A percentile compares a stretch with the other conserved stretches of the same genome.
Conservation (phyloP, 2,888 invertebrate genomes). For the Entomobrya proxima region DNA sequence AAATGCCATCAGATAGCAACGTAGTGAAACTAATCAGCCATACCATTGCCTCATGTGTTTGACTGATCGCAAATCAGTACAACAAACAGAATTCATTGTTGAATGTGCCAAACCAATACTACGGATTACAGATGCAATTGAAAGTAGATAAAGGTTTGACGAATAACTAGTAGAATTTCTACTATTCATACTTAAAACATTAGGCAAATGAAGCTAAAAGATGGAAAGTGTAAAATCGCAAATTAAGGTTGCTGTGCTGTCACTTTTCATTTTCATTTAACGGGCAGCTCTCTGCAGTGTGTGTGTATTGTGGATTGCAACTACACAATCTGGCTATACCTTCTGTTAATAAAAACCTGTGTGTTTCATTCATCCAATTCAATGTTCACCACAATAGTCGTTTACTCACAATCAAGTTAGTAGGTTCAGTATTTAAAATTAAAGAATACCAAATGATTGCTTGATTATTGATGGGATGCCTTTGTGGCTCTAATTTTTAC, state of each 20-base stretch:
- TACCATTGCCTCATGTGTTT: slow-evolving; percentile 17
- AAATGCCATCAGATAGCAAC: slow-evolving; percentile 5
- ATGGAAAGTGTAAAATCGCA: slow-evolving; percentile 59
- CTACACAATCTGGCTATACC: neutral
- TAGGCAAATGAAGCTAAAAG: slow-evolving; percentile 38
- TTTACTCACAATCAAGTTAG: neutral
- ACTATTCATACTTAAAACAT: too few species aligned
- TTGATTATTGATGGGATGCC: slow-evolving; percentile 31
- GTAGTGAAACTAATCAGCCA: slow-evolving; percentile 41
- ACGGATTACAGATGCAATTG: too few species aligned
- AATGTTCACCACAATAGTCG: neutral
- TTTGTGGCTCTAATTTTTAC: slow-evolving; percentile 27
- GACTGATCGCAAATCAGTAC: slow-evolving; percentile 19
- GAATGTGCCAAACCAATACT: neutral
- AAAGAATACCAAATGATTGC: slow-evolving; percentile 5
- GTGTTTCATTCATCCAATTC: neutral
- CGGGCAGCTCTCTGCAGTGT: neutral
- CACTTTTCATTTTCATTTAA: slow-evolving; percentile 53
- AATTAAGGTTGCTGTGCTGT: slow-evolving; percentile 55
- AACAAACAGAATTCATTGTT: slow-evolving; percentile 14
- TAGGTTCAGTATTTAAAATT: neutral
- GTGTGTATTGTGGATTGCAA: neutral
- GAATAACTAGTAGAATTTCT: too few species aligned
- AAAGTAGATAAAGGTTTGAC: too few species aligned
- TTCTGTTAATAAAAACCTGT: neutral